phyloP scores from a whole-genome alignment of 2,797 vertebrate species.

The Lithobates pipiens region DNA sequence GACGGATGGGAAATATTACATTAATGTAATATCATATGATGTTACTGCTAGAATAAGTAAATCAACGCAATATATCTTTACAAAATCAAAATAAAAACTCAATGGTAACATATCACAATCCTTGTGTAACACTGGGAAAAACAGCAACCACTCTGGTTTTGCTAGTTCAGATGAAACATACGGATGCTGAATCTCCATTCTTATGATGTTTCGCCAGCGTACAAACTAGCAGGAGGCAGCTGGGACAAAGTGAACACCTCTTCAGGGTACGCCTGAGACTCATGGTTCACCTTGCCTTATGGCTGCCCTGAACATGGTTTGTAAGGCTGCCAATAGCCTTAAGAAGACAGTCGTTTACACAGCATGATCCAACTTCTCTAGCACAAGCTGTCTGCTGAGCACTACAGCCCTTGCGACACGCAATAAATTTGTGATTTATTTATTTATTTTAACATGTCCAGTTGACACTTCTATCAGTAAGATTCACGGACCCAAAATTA shows the following conservation, averaged over 20 bases:
- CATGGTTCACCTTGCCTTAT: neutral
- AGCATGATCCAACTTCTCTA: neutral
- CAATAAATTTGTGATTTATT: too few relatives aligned
- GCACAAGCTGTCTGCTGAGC: neutral
- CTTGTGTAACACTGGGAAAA: neutral
- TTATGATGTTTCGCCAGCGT: neutral
- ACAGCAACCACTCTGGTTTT: neutral
- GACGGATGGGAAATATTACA: neutral
- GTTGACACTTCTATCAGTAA: too few relatives aligned
- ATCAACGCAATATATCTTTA: neutral
- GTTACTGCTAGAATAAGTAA: neutral
- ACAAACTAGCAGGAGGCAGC: neutral
- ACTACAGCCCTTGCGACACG: neutral
- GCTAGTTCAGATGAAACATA: neutral
- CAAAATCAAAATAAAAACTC: neutral
- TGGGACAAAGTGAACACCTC: neutral
- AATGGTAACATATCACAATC: neutral
- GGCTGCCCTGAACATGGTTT: neutral
- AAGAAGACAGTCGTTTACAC: neutral
- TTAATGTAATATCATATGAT: neutral
- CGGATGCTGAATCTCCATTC: neutral
- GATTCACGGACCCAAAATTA: too few relatives aligned
- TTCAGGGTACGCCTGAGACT: neutral
- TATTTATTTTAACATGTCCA: too few relatives aligned
- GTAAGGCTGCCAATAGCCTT: neutral